A percentile compares a stretch with the other conserved stretches of the same genome.
Conservation (phyloP, 2,113 vertebrate species). For the Lophotis ruficrista region DNA sequence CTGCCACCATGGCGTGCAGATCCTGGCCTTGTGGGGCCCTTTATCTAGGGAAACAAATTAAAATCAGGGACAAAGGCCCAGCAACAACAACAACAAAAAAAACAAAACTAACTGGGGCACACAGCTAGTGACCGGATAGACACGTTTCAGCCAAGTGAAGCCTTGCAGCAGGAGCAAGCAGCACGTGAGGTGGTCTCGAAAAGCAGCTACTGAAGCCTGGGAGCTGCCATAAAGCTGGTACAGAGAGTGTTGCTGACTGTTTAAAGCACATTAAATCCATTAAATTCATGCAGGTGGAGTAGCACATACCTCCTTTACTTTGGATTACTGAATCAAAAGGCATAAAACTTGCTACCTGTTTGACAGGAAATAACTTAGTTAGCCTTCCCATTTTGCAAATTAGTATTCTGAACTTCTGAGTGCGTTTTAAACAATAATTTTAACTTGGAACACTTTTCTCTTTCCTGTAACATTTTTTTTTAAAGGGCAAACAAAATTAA, state of each 20-base stretch:
- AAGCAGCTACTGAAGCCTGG: background rate
- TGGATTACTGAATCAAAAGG: background rate
- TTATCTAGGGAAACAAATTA: background rate
- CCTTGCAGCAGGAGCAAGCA: background rate
- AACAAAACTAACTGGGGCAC: background rate
- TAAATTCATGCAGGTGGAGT: background rate
- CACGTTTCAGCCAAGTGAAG: background rate
- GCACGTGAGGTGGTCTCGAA: background rate
- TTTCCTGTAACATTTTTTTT: background rate
- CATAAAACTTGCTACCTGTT: background rate
- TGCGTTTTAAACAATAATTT: background rate
- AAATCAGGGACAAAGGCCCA: background rate
- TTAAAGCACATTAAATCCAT: background rate
- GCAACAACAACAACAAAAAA: background rate
- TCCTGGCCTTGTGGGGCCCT: background rate
- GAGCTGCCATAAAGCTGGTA: background rate
- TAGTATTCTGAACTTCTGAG: background rate
- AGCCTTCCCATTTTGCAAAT: background rate
- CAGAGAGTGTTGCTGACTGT: accelerated
- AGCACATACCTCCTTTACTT: background rate
- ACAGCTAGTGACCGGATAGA: background rate
- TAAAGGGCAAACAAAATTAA: background rate
- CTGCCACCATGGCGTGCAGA: background rate
- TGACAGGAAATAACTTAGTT: background rate
- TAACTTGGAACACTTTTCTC: background rate